Base-by-base conservation (phyloP, 2,797 vertebrate genomes). In the Lemur catta region DNA sequence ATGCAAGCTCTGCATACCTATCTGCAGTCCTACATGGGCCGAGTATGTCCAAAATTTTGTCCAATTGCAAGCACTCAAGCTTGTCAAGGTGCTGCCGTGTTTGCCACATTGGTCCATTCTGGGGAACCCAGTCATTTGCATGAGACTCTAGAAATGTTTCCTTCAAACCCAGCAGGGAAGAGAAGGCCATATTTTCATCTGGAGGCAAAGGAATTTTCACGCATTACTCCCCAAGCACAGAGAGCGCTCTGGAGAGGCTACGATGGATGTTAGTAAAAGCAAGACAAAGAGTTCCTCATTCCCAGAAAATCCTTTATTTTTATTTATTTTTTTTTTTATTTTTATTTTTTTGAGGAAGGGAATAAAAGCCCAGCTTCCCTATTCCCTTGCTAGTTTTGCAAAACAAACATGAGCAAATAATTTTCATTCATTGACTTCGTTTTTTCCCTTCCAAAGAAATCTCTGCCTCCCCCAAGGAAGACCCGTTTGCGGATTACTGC, bases 331-430 rank as follows among this genome's bases (percentile, higher is more conserved):
- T 38, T 33, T 94, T 82, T 76, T 43, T 43, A 43, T 43, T 43
- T 24, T 57, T 57, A 20, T 67, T 72, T 92, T 82, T 59, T 63
- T 18, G 43, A 76, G 69, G 78, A 63, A 67, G 43, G 10, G 22
- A 65, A 72, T 48, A 65, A 94, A 97, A 95, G 43, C 7, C 85
- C 71, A 89, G 48, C 22, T 69, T 48, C 55, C 14, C n/a, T 94
- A 84, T 38, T 87, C 69, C 86, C 72, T 82, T 87, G 80, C 63
- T 91, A 72, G 81, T 94, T 97, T 95, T 79, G 20, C 81, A 93
- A 94, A 96, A 96, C 75, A 97, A 95, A 89, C 11, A 79, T 85
- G 48, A 94, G 48, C 41, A 82, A 92, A 94, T 82, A 57, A 94
- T 88, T 97, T 97, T 90, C 52, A 88, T 67, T 72, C 80, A 50